Conservation (phyloP, 2,797 vertebrate species). For the Monodelphis domestica region DNA sequence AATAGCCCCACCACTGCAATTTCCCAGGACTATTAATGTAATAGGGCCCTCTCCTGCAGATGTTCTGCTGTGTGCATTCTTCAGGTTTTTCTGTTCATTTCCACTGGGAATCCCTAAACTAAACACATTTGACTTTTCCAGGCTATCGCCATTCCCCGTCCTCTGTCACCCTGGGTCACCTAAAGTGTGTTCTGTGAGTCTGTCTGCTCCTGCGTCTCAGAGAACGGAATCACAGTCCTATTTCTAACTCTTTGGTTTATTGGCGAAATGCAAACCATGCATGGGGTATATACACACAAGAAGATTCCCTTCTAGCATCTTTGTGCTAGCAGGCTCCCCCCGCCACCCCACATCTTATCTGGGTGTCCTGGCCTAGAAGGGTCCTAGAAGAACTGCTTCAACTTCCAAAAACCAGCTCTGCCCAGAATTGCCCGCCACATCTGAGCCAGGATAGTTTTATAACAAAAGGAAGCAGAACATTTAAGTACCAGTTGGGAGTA, state of each 20-base stretch:
- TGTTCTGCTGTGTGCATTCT: slow-evolving; percentile 22
- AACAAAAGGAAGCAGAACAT: not conserved
- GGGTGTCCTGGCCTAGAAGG: not conserved
- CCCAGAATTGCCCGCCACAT: not conserved
- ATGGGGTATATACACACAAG: not conserved
- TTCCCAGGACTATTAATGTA: not conserved
- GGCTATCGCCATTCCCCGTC: slow-evolving; percentile 10
- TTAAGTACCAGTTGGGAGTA: not conserved
- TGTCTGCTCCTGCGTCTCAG: not conserved
- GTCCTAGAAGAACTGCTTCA: not conserved
- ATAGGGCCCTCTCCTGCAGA: not conserved
- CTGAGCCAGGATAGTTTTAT: not conserved
- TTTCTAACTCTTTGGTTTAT: not conserved
- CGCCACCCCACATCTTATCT: not conserved
- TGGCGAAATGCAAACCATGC: not conserved
- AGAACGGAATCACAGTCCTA: not conserved
- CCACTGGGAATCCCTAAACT: slow-evolving; percentile 25
- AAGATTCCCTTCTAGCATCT: not conserved
- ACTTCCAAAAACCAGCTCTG: not conserved
- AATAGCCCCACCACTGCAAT: not conserved
- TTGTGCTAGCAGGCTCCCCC: not conserved
- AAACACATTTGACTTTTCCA: slow-evolving; percentile 18
- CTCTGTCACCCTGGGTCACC: not conserved
- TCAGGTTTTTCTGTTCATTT: slow-evolving; percentile 32
- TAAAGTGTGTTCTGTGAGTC: not conserved